phyloP scores from a whole-genome alignment of 2,888 invertebrate species.

The Anodontia alba region DNA sequence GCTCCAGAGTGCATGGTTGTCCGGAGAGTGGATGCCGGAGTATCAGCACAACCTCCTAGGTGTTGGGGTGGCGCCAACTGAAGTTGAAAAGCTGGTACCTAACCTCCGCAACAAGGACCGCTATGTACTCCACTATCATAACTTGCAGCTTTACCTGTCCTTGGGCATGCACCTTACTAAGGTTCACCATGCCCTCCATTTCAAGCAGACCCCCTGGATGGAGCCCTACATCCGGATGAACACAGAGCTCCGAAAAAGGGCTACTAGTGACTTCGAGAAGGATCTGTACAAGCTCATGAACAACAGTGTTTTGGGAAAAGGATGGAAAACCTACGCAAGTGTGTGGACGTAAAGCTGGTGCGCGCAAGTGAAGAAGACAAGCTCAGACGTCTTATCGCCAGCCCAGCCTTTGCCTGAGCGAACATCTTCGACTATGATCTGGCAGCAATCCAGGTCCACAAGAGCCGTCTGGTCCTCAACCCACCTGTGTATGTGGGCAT shows the following conservation, averaged over 20 bases:
- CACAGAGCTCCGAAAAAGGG: constrained; percentile 45
- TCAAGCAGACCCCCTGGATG: constrained; percentile 76
- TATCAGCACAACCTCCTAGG: constrained; percentile 12
- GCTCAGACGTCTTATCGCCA: too few relatives aligned
- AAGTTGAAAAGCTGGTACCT: constrained; percentile 21
- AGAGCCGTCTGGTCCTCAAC: too few relatives aligned
- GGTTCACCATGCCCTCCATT: constrained; percentile 78
- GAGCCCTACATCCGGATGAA: constrained; percentile 80
- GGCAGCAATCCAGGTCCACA: too few relatives aligned
- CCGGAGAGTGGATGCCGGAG: constrained; percentile 8
- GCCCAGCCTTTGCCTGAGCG: too few relatives aligned
- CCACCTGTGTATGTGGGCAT: too few relatives aligned
- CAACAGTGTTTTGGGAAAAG: constrained; percentile 80
- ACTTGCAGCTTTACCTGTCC: constrained; percentile 24
- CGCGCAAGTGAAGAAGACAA: too few relatives aligned
- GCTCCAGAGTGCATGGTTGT: constrained; percentile 37
- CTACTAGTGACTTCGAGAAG: constrained; percentile 62
- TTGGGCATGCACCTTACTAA: constrained; percentile 67
- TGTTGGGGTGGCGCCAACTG: neutral
- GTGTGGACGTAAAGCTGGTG: constrained; percentile 69
- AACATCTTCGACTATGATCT: too few relatives aligned
- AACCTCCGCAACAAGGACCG: constrained; percentile 23
- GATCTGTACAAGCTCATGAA: constrained; percentile 74
- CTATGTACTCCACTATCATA: constrained; percentile 28
- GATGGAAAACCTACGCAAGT: constrained; percentile 84